Evolutionary conservation across 2,113 vertebrate genomes (phyloP).

Genomic region (Poeciliopsis turrubarensis): DNA sequence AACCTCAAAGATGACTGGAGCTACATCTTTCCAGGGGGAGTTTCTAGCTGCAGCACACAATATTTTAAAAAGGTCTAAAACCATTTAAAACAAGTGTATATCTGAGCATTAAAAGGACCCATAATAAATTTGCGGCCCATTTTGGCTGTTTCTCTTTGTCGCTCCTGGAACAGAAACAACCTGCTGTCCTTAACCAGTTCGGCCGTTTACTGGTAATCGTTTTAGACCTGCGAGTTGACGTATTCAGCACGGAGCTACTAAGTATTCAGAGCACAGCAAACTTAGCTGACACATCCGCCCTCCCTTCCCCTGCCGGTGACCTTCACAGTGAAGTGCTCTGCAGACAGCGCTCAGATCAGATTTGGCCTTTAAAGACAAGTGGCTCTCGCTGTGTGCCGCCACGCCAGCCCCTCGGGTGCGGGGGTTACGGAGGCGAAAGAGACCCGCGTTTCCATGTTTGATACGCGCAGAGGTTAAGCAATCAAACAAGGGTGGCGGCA

Average conservation of each 20-base stretch:
- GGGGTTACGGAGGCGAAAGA: constrained; percentile 22
- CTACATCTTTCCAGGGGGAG: background rate
- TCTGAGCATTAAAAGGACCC: constrained; percentile 10
- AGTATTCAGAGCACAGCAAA: constrained; percentile 56
- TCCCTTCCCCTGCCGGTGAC: constrained; percentile 57
- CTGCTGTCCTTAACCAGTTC: constrained; percentile 4
- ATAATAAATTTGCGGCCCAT: constrained; percentile 8
- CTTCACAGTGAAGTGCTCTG: constrained; percentile 60
- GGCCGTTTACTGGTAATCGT: background rate
- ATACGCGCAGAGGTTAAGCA: constrained; percentile 30
- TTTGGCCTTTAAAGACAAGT: constrained; percentile 72
- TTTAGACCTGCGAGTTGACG: constrained; percentile 37
- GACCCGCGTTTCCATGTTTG: constrained; percentile 21
- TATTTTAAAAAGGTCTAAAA: background rate
- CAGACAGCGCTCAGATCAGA: constrained; percentile 68
- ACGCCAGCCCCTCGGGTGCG: constrained; percentile 43
- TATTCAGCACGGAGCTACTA: constrained; percentile 40
- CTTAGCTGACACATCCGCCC: constrained; percentile 42
- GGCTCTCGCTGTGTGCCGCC: constrained; percentile 46
- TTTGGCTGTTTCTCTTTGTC: constrained; percentile 16
- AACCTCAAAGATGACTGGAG: background rate
- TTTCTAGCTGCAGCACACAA: background rate
- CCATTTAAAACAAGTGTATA: background rate
- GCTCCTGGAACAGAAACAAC: constrained; percentile 9
- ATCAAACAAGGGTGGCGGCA: constrained; percentile 10